Conservation (phyloP, 2,797 vertebrate genomes). For the Eulemur albifrons region DNA sequence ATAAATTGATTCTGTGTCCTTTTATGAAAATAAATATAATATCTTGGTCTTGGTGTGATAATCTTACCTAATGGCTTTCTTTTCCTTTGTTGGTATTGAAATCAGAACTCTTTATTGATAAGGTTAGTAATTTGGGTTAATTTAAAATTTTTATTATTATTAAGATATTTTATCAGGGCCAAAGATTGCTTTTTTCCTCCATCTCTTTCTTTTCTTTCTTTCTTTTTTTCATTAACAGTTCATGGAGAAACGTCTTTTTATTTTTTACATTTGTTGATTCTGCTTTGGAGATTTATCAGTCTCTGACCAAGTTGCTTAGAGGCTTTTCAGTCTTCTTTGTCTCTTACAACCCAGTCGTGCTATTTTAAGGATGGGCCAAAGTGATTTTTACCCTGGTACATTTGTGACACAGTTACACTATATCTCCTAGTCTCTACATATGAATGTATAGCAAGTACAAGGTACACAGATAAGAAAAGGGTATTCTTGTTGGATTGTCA, state of each 20-base stretch:
- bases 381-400: not conserved
- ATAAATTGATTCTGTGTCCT: not conserved
- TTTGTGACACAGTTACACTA: not conserved
- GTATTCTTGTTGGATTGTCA: not conserved
- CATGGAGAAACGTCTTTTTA: not conserved
- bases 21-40: not conserved
- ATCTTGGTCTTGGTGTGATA: not conserved
- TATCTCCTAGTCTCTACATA: not conserved
- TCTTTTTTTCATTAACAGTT: not conserved
- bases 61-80: not conserved
- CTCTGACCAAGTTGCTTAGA: not conserved
- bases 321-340: not conserved
- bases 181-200: not conserved
- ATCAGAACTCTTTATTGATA: not conserved
- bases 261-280: not conserved
- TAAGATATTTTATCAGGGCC: not conserved
- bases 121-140: not conserved
- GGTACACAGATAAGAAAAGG: not conserved
- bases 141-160: not conserved
- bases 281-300: not conserved
- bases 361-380: not conserved
- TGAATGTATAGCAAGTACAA: not conserved
- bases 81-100: slow-evolving; percentile 9
- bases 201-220: not conserved
- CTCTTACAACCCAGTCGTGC: not conserved